Conservation (phyloP, 2,113 vertebrate species). For the Phylloscopus trochiloides region DNA sequence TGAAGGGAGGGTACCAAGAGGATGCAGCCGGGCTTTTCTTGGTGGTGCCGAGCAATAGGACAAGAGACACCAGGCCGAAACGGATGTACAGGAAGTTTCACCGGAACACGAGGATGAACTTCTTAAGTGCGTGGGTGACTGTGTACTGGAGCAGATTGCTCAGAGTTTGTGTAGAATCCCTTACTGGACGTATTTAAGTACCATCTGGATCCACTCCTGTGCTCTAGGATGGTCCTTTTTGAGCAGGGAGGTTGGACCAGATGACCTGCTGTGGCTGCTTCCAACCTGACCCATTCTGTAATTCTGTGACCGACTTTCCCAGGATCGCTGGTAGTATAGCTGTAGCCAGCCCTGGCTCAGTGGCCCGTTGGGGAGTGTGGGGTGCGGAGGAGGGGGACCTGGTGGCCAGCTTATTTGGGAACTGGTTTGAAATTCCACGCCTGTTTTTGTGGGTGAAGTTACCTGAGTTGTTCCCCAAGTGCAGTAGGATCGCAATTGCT, state of each 20-base stretch:
- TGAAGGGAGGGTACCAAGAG: not conserved
- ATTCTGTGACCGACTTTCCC: not conserved
- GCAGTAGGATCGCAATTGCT: accelerated
- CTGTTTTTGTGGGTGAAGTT: accelerated
- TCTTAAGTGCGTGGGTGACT: not conserved
- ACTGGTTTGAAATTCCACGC: accelerated
- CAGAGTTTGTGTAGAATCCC: not conserved
- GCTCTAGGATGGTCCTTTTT: not conserved
- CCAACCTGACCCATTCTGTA: accelerated
- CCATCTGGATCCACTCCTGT: accelerated
- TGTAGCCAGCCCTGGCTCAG: accelerated
- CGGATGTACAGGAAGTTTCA: not conserved
- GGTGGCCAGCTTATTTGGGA: accelerated
- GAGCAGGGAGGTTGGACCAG: too few relatives aligned
- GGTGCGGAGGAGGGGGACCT: too few relatives aligned
- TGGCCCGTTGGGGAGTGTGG: accelerated
- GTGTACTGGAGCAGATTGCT: too few relatives aligned
- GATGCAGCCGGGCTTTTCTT: accelerated
- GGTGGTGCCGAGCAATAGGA: too few relatives aligned
- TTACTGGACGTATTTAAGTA: accelerated
- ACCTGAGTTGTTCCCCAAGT: too few relatives aligned
- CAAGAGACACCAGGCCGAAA: accelerated
- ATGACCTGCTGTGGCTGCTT: not conserved
- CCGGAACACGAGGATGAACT: not conserved
- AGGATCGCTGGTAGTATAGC: accelerated